Base-by-base conservation (phyloP, 2,888 invertebrate genomes). In the Tetropium fuscum region DNA sequence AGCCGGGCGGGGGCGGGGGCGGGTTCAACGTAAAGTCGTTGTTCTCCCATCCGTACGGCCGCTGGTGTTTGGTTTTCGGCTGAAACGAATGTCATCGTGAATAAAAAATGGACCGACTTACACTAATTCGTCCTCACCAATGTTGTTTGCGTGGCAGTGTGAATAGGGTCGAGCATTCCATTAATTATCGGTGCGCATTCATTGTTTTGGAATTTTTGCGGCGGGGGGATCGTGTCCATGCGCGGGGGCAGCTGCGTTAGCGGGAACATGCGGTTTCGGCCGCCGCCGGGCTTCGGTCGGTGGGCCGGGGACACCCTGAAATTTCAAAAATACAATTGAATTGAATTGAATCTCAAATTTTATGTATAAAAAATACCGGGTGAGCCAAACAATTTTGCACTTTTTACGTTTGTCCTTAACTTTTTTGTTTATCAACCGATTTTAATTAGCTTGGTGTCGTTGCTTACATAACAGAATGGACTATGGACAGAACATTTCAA, bases 131-230 rank as follows among this genome's bases (percentile, higher is more conserved):
- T 19, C 84, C 88, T 87, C 83, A 92, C 92, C 84, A 92, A 87
- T 74, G 92, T 92, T 56, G 92, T 92, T 83, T 92, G 91, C 40
- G 90, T 90, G 62, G 90, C 90, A 67, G 88, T 88, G 57, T 86
- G 86, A 67, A 85, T 84, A 34, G 86, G 86, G 49, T 86, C 86
- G 7, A 63, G 67, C 57, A 75, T 64, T 58, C 77, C 78, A 67
- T 77, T 78, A 13, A 60, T 58, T 58, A 74, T 63, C 53, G 75
- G 76, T 63, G 75, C 75, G 53, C 64, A 63, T 57, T 72, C 69
- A 60, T 69, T 69, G 56, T 78, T 81, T 69, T 82, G 74, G 74
- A 81, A 84, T 64, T 81, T 81, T 61, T 82, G 83, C 22, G 82
- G 82, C 13, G 74, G 82, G 60, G 78, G 76, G 25, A 80, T 80